A percentile compares a stretch with the other conserved stretches of the same genome.
These are phyloP conservation scores for Paraplagusia blochii DNA, from an alignment of 2,113 vertebrate species.

Conservation along the genomic window DNA sequence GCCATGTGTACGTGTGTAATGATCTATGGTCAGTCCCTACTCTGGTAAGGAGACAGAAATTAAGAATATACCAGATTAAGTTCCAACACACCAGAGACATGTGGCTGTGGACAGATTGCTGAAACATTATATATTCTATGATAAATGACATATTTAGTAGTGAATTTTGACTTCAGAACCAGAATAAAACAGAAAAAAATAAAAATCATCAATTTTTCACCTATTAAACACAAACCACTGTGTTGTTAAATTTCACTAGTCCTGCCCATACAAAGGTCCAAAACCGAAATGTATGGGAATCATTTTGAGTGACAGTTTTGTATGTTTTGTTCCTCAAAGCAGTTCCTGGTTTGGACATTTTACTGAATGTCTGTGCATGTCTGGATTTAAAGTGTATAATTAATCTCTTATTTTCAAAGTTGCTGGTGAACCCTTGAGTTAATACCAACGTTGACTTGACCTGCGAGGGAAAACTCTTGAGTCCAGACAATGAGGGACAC, in stretches of 20 bases:
- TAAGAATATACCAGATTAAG: constrained; percentile 56
- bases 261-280: no score
- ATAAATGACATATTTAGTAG: no score
- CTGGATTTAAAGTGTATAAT: constrained; percentile 51
- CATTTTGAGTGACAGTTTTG: no score
- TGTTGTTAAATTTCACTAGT: no score
- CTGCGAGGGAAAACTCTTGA: constrained; percentile 42
- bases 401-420: constrained; percentile 42
- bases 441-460: constrained; percentile 56
- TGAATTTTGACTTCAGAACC: no score
- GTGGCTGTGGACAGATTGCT: constrained; percentile 1
- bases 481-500: constrained; percentile 47
- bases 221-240: no score
- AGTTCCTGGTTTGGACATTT: neutral
- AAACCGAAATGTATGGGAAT: no score
- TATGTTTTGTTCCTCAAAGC: neutral
- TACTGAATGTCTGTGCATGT: constrained; percentile 15
- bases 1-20: constrained; percentile 27
- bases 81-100: constrained; percentile 47
- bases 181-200: no score
- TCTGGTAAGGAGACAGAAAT: constrained; percentile 41
- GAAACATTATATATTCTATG: constrained; percentile 23
- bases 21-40: constrained; percentile 32
- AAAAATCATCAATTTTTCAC: no score
- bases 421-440: constrained; percentile 40